A percentile compares a stretch with the other conserved stretches of the same genome.
phyloP scores from a whole-genome alignment of 1,140 invertebrate genomes.

The Liolophura sinensis region DNA sequence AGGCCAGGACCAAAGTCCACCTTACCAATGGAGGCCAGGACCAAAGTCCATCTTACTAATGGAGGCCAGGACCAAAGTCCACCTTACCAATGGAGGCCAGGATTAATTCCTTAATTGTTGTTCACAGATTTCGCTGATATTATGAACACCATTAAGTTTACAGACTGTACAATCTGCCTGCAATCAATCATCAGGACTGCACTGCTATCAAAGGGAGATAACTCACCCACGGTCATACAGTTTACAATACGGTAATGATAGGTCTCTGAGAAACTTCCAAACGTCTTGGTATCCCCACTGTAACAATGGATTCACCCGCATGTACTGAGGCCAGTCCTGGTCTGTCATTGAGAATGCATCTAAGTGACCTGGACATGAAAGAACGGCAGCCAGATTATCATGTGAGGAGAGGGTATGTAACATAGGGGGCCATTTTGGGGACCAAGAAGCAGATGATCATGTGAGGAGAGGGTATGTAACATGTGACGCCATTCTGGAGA shows the following conservation, averaged over 20 bases:
- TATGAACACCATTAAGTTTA: no score
- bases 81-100: no score
- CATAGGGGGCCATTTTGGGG: slow-evolving; percentile 29
- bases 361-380: slow-evolving; percentile 41
- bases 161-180: no score
- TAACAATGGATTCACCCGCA: slow-evolving; percentile 85
- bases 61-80: no score
- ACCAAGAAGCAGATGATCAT: not conserved
- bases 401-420: not conserved
- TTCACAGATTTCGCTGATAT: no score
- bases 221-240: slow-evolving; percentile 82
- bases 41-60: no score
- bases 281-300: slow-evolving; percentile 88
- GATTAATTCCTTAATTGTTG: no score
- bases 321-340: slow-evolving; percentile 81
- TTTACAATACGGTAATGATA: slow-evolving; percentile 83
- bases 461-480: no score
- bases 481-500: no score
- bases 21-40: no score
- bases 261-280: slow-evolving; percentile 81
- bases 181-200: no score
- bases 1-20: no score
- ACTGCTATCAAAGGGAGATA: slow-evolving; percentile 5
- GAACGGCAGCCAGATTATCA: not conserved
- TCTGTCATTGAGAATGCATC: slow-evolving; percentile 74